Conservation (phyloP, 2,797 vertebrate species). For the Arrhamphus sclerolepis region DNA sequence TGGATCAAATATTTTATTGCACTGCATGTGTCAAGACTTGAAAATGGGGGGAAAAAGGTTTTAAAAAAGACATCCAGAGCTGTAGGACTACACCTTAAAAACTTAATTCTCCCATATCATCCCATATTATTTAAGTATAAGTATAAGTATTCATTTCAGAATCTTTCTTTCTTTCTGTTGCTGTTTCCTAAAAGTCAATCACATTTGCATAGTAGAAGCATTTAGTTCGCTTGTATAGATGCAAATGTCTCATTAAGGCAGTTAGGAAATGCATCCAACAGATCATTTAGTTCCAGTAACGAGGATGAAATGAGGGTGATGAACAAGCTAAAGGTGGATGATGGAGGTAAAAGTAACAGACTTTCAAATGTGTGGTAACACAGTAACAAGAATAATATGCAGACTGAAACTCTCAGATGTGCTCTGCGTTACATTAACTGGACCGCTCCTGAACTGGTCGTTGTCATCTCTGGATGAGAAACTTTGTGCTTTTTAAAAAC, state of each 20-base stretch:
- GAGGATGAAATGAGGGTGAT: constrained; percentile 6
- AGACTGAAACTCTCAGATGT: no score
- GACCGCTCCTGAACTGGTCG: no score
- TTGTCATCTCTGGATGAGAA: no score
- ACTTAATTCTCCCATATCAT: no score
- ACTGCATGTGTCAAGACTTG: constrained; percentile 14
- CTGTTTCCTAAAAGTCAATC: constrained; percentile 1
- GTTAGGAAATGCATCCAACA: constrained; percentile 2
- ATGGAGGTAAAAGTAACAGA: not conserved
- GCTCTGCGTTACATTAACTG: no score
- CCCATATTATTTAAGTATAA: no score
- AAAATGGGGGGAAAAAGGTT: not conserved
- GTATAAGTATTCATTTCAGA: no score
- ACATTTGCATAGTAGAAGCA: not conserved
- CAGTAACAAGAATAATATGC: not conserved
- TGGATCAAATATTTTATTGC: constrained; percentile 19
- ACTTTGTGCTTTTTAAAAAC: no score
- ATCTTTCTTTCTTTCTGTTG: not conserved
- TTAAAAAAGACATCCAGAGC: no score
- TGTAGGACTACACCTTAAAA: no score
- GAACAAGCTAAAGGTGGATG: not conserved
- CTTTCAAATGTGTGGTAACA: not conserved
- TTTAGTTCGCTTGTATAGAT: constrained; percentile 6
- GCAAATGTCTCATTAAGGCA: not conserved
- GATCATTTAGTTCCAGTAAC: constrained; percentile 3